These are phyloP conservation scores for Noctuana brunneofusca DNA, from an alignment of 2,888 invertebrate species.

Conservation along the genomic window DNA sequence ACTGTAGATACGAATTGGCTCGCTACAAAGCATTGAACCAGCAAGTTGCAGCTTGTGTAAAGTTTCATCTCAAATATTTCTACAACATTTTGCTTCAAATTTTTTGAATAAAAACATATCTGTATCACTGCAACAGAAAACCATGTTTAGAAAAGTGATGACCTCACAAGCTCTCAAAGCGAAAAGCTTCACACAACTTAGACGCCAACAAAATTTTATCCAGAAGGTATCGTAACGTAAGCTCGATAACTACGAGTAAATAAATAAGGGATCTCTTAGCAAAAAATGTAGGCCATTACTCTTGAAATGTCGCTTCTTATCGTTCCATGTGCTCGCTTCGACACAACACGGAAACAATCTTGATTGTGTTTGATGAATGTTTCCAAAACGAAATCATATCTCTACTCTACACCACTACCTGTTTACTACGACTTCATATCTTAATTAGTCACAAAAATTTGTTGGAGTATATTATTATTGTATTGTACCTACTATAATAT, in stretches of 20 bases:
- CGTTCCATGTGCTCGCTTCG: neutral
- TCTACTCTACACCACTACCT: no score
- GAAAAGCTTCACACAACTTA: neutral
- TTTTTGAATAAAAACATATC: neutral
- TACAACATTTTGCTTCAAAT: conserved; percentile 11
- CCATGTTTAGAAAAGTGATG: conserved; percentile 1
- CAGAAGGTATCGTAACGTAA: neutral
- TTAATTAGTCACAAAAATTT: no score
- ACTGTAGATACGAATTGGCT: conserved; percentile 6
- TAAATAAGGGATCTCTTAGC: neutral
- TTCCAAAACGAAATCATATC: neutral
- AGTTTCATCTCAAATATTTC: conserved; percentile 15
- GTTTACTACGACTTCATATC: neutral
- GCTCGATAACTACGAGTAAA: neutral
- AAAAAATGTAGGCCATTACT: neutral
- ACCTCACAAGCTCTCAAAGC: conserved; percentile 1
- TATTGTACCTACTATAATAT: neutral
- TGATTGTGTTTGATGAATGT: neutral
- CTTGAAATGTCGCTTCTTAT: neutral
- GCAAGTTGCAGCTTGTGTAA: conserved; percentile 17
- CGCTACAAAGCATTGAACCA: conserved; percentile 5
- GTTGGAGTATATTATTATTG: no score
- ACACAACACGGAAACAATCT: neutral
- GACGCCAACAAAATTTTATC: neutral
- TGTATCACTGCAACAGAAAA: neutral